Evolutionary conservation across 2,797 vertebrate species (phyloP), one percentile per base, ranked within the genome.

Genomic region (Pangasius macronema): DNA sequence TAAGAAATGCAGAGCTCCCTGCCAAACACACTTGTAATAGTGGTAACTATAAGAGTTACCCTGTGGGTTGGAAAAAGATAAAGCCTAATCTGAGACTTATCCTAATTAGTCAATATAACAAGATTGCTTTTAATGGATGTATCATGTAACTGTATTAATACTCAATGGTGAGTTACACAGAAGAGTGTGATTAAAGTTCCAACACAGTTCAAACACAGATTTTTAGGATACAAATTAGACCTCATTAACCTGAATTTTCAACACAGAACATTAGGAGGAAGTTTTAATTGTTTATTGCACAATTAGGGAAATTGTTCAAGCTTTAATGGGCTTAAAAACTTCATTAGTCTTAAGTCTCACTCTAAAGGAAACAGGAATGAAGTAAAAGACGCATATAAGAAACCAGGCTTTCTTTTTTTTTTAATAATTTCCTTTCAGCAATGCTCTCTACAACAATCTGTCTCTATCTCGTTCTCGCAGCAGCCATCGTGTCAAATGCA

Each of bases 351-450:
- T 42, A 42, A 42, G 39, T 42, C 39, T 42, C 39, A 42, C 39
- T 42, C 39, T 42, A 42, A 42, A 42, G 39, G 79, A 81, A 85
- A 67, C 42, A 89, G 85, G 67, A 33, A 39, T 57, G 57, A 36
- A 30, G 63, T 22, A 82, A 82, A 83, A 85, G 87, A 91, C 88
- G 88, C 82, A 85, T 80, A 89, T 46, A 30, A 79, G 87, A 82
- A 81, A 73, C 53, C 77, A 79, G 84, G 79, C 81, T 55, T 75
- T 36, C 82, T 61, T 89, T 83, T 39, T 87, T 82, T 63, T 42
- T 1, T 1, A 36, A 36, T 1, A 36, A 36, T 89, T 73, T 90
- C 82, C 86, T 72, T 83, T 90, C 81, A 81, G 81, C 82, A 36
- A 55, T 57, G 57, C 86, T 88, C 70, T 83, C 86, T 49, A 18